Evolutionary conservation across 2,113 vertebrate genomes (phyloP), one percentile per base, ranked within the genome.

Genomic region (Coptodon rendalli): DNA sequence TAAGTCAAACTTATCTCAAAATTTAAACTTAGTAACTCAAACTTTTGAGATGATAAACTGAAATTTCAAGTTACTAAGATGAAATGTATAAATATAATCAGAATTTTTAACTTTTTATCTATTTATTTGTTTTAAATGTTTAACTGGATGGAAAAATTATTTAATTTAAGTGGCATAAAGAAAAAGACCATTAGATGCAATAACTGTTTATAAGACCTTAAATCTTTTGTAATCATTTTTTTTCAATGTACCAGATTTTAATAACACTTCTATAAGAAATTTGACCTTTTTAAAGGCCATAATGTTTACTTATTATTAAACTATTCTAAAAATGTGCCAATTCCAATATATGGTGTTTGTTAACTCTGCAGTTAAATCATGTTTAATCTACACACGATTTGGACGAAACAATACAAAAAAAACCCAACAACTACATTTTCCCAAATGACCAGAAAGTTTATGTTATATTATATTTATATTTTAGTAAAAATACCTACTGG

Each of bases 91-190:
- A 61, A 34, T 63, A 45, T 45, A 73, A 73, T 27, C 68, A 5
- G 13, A 73, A 27, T 45, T 45, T 45, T 27, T 17, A 63, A 66
- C 2, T 66, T 63, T 63, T n/a, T 34, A 36, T 36, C 34, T 10
- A 19, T 61, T 34, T 61, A 10, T 34, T 29, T 34, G 16, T 34
- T 63, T 63, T 63, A 63, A 63, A 34, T 34, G 29, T 63, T 34
- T 63, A 63, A 34, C 29, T 66, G 17, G 61, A 66, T 66, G 61
- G 61, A 12, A 66, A 66, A 66, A 36, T 12, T n/a, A 66, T 66
- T 66, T 36, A 19, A 34, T 61, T 61, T 63, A 19, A 66, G 10
- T 38, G 17, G 10, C 61, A n/a, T n/a, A 36, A n/a, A 66, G 17
- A 66, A n/a, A 40, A 40, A 63, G 29, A 61, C 57, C 5, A 1